A percentile compares a stretch with the other conserved stretches of the same genome.
phyloP scores from a whole-genome alignment of 2,797 vertebrate genomes.

The Psittacula echo region DNA sequence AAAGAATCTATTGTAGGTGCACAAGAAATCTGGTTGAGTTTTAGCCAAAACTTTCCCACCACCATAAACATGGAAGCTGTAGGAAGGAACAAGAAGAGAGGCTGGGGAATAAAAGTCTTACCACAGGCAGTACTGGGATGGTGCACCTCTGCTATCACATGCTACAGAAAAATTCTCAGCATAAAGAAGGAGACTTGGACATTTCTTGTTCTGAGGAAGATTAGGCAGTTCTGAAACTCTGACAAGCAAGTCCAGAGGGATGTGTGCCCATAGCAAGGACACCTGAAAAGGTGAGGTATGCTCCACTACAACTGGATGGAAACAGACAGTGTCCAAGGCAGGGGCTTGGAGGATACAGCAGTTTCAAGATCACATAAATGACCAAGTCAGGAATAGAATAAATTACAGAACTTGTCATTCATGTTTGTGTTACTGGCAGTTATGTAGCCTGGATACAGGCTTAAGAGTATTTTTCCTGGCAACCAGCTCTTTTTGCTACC shows the following conservation, averaged over 20 bases:
- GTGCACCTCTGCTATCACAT: not conserved
- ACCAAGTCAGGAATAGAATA: not conserved
- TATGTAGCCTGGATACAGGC: not conserved
- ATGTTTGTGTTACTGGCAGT: not conserved
- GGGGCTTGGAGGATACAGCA: not conserved
- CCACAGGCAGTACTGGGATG: accelerated
- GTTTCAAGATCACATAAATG: not conserved
- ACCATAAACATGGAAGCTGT: not conserved
- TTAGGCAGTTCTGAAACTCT: not conserved
- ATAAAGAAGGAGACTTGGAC: not conserved
- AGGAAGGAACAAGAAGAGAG: not conserved
- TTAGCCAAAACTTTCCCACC: not conserved
- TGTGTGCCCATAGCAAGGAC: not conserved
- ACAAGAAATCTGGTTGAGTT: not conserved
- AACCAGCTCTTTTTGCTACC: constrained; percentile 3
- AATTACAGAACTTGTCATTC: not conserved
- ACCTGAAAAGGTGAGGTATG: not conserved
- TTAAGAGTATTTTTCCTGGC: constrained; percentile 17
- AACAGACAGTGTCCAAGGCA: not conserved
- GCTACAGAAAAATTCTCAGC: not conserved
- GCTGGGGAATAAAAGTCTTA: not conserved
- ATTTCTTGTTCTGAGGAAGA: not conserved
- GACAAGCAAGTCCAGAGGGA: not conserved
- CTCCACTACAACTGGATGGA: not conserved
- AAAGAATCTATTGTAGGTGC: not conserved